These are phyloP conservation scores for Cabera pusaria DNA, from an alignment of 2,888 invertebrate species.

Conservation along the genomic window DNA sequence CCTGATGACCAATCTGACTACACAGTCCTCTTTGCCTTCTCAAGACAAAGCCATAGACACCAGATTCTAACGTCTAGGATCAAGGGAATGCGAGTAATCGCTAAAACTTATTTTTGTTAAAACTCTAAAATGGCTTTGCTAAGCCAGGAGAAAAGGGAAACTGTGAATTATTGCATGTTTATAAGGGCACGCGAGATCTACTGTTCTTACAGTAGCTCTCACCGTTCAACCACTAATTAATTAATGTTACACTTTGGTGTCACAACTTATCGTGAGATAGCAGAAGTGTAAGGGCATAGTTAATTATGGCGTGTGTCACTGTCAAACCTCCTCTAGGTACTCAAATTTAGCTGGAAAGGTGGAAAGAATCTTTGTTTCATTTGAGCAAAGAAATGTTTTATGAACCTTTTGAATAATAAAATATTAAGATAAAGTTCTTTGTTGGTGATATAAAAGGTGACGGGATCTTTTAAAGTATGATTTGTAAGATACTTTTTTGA, in stretches of 20 bases:
- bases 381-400: conserved; percentile 14
- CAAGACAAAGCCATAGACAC: too few species aligned
- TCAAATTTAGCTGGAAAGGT: conserved; percentile 5
- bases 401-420: conserved; percentile 20
- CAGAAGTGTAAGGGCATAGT: conserved; percentile 51
- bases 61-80: too few species aligned
- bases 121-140: too few species aligned
- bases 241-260: conserved; percentile 11
- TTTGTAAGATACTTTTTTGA: conserved; percentile 3
- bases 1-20: too few species aligned
- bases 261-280: conserved; percentile 28
- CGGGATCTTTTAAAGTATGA: conserved; percentile 15
- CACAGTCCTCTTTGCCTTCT: too few species aligned
- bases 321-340: conserved; percentile 38
- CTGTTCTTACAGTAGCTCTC: too few species aligned
- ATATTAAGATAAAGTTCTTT: conserved; percentile 14
- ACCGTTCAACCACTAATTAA: too few species aligned
- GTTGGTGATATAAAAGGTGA: conserved; percentile 15
- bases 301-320: conserved; percentile 57
- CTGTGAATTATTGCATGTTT: too few species aligned
- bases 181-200: too few species aligned
- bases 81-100: too few species aligned
- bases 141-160: too few species aligned
- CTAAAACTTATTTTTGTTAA: too few species aligned
- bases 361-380: conserved; percentile 18